Evolutionary conservation across 2,113 vertebrate species (phyloP).

Genomic region (Platichthys stellatus): DNA sequence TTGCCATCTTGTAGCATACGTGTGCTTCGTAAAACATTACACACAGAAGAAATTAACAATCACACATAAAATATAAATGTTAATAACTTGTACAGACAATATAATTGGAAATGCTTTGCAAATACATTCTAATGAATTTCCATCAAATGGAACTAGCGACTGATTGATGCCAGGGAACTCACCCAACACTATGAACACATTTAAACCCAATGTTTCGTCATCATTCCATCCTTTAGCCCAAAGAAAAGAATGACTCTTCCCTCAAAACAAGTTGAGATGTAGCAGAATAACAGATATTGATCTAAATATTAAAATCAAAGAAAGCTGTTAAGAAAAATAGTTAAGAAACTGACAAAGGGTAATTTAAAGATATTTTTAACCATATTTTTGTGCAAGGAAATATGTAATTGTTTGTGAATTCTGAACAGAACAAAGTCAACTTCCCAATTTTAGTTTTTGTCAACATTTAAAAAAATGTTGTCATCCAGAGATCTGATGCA

Average conservation of each 20-base stretch:
- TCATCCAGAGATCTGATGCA: conserved; percentile 65
- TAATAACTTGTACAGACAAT: conserved; percentile 20
- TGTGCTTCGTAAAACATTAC: conserved; percentile 40
- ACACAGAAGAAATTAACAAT: conserved; percentile 23
- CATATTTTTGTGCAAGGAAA: conserved; percentile 68
- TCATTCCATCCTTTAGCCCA: conserved; percentile 60
- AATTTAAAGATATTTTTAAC: conserved; percentile 66
- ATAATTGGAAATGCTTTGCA: conserved; percentile 54
- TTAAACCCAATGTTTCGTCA: conserved; percentile 29
- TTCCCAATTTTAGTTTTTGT: conserved; percentile 35
- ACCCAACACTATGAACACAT: conserved; percentile 18
- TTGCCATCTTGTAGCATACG: conserved; percentile 53
- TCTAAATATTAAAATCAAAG: conserved; percentile 48
- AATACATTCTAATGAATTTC: conserved; percentile 33
- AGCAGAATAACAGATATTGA: conserved; percentile 66
- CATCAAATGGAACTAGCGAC: conserved; percentile 28
- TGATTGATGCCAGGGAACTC: conserved; percentile 33
- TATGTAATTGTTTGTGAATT: conserved; percentile 52
- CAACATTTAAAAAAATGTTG: conserved; percentile 31
- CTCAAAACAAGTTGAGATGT: conserved; percentile 66
- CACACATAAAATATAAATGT: conserved; percentile 4
- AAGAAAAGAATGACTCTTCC: conserved; percentile 55
- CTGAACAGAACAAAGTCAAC: conserved; percentile 39
- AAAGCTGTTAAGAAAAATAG: conserved; percentile 37
- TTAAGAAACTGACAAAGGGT: conserved; percentile 41